Conservation (phyloP, 2,888 invertebrate genomes). For the Cheilosia scutellata region DNA sequence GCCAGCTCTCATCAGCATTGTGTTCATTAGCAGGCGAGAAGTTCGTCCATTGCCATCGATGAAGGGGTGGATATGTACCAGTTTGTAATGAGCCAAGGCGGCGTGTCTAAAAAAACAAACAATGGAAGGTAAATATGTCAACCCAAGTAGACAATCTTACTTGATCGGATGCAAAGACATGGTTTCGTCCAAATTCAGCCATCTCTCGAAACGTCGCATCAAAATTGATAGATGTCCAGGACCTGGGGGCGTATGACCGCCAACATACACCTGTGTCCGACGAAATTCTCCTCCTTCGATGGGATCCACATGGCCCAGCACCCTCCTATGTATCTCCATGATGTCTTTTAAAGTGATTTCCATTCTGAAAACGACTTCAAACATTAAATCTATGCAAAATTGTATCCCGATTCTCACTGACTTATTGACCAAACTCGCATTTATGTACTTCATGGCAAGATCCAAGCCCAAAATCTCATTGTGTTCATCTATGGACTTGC, state of each 20-base stretch:
- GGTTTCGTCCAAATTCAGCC: constrained; percentile 96
- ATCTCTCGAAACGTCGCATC: constrained; percentile 95
- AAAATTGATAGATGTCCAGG: constrained; percentile 92
- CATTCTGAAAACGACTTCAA: constrained; percentile 84
- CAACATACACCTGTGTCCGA: constrained; percentile 96
- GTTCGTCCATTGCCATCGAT: constrained; percentile 98
- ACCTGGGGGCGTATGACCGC: constrained; percentile 96
- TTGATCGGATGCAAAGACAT: constrained; percentile 94
- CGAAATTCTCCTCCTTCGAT: constrained; percentile 95
- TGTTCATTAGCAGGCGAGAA: constrained; percentile 97
- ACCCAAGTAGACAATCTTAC: constrained; percentile 80
- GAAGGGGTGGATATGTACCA: constrained; percentile 99
- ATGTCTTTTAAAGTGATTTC: constrained; percentile 94
- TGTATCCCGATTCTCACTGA: constrained; percentile 77
- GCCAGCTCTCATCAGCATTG: constrained; percentile 96
- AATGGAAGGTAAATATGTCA: not conserved
- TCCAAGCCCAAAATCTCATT: constrained; percentile 98
- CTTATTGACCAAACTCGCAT: constrained; percentile 90
- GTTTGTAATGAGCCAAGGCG: constrained; percentile 97
- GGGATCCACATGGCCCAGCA: constrained; percentile 97
- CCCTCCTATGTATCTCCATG: constrained; percentile 95
- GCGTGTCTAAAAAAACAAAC: constrained; percentile 88
- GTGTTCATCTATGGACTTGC: constrained; percentile 97
- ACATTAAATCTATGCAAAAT: not conserved
- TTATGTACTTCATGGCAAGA: constrained; percentile 96